Conservation (phyloP, 2,113 vertebrate genomes). For the Acanthisitta chloris region DNA sequence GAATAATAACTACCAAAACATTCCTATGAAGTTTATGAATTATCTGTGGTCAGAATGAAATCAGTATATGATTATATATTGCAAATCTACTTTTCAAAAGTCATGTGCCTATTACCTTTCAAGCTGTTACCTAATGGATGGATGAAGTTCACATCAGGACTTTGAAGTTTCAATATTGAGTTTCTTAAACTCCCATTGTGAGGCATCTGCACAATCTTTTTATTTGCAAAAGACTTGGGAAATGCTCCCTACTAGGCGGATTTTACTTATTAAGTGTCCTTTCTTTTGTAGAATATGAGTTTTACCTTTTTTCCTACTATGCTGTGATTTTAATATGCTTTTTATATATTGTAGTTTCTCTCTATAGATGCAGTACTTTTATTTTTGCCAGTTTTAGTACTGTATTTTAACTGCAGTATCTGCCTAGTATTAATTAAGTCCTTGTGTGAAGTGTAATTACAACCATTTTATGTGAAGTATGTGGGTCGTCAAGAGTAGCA, state of each 20-base stretch:
- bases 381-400: neutral
- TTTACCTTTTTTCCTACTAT: neutral
- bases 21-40: neutral
- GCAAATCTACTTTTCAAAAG: neutral
- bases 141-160: neutral
- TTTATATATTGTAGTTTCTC: neutral
- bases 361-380: neutral
- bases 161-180: neutral
- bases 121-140: neutral
- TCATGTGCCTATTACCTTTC: neutral
- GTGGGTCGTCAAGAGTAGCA: neutral
- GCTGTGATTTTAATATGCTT: neutral
- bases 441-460: neutral
- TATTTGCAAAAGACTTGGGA: neutral
- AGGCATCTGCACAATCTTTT: neutral
- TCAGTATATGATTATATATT: neutral
- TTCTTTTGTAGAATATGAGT: neutral
- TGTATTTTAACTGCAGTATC: neutral
- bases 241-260: neutral
- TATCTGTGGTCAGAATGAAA: neutral
- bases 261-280: neutral
- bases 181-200: rapidly evolving
- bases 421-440: neutral
- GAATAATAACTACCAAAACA: neutral
- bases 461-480: neutral